Percentiles rank a stretch among this genome's conserved stretches.
Conservation (phyloP, 2,797 vertebrate species). For the Esox masquinongy region DNA sequence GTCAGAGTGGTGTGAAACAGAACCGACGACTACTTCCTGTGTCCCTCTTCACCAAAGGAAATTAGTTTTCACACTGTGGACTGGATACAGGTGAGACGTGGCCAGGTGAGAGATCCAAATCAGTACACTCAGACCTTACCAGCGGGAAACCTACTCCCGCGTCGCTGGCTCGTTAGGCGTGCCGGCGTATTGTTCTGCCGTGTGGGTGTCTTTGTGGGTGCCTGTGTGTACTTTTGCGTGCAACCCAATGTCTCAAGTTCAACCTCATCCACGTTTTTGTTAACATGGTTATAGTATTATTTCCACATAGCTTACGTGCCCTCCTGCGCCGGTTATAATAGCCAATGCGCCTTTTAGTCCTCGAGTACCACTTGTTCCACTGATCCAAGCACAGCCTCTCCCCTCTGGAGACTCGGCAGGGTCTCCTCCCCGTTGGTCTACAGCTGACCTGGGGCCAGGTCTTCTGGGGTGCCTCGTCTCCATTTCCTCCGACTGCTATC, state of each 20-base stretch:
- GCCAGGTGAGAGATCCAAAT: neutral
- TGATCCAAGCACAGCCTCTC: neutral
- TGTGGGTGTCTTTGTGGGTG: too few species aligned
- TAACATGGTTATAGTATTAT: neutral
- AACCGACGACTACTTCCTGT: neutral
- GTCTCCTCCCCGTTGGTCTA: neutral
- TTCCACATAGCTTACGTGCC: neutral
- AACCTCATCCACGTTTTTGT: too few species aligned
- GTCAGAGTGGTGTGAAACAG: neutral
- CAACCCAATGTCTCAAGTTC: too few species aligned
- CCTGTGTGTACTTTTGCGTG: too few species aligned
- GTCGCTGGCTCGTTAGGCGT: neutral
- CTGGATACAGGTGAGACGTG: neutral
- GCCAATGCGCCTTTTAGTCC: neutral
- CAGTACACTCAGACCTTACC: neutral
- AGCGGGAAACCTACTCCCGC: neutral
- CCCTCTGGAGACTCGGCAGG: neutral
- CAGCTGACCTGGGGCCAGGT: neutral
- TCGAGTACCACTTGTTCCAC: neutral
- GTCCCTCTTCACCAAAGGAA: neutral
- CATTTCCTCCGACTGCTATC: constrained; percentile 32
- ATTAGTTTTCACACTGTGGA: neutral
- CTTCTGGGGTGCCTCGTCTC: neutral
- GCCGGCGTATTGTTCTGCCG: too few species aligned
- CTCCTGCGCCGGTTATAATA: neutral